Evolutionary conservation across 2,797 vertebrate genomes (phyloP), one percentile per base, ranked within the genome.

Genomic region (Rhodeus uyekii): DNA sequence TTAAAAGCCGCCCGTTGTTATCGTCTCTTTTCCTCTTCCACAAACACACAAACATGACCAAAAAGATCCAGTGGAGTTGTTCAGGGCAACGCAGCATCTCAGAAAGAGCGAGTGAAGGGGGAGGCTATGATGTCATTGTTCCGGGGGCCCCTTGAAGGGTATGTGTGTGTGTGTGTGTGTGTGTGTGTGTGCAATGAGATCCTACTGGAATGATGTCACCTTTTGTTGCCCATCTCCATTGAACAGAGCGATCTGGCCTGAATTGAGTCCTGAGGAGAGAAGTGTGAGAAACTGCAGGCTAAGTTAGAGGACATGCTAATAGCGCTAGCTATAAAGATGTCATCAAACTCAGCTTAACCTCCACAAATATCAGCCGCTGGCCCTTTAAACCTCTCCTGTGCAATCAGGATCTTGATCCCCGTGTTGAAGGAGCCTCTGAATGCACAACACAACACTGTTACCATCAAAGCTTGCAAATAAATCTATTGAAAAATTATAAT

Each of bases 241-340:
- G 50, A 78, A 39, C 39, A 38, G 65, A 83, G 53, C 65, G 74
- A 61, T 67, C 65, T 80, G 84, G 79, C 50, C 50, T 81, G 85
- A 73, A 84, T 82, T 71, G 69, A 48, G 50, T 42, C 63, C 29
- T 16, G 75, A 86, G 80, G 83, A 86, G 83, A 86, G 84, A 80
- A 85, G 83, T 88, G 50, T 85, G 73, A 87, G 67, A 76, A 80
- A 84, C 34, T 82, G 77, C 46, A 64, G 50, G 39, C 61, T 32
- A 27, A 48, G 44, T 46, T 24, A 71, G 44, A 27, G 29, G n/a
- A 18, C 55, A 19, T 65, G 67, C 63, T 71, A 58, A 84, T 87
- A 87, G 87, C 69, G 69, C 78, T 76, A 72, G 88, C 88, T 92
- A 87, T 90, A 88, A 89, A 92, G 88, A 91, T 89, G 89, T 90